Conservation (phyloP, 2,888 invertebrate species). For the Lepidochrysops patricia region DNA sequence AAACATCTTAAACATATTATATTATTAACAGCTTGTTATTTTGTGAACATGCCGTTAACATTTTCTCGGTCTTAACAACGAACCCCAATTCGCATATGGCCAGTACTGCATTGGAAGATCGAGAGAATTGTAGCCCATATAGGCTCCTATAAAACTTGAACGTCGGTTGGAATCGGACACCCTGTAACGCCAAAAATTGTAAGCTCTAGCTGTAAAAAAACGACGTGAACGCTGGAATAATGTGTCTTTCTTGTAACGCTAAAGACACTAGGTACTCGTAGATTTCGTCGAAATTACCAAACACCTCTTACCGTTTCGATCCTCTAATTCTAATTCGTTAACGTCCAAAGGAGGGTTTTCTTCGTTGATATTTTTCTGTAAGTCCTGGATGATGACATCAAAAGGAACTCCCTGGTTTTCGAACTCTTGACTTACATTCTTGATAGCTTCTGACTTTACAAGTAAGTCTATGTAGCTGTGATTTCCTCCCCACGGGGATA, state of each 20-base stretch:
- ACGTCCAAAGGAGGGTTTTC: conserved; percentile 84
- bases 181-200: conserved; percentile 75
- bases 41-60: conserved; percentile 24
- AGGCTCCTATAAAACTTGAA: conserved; percentile 58
- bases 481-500: conserved; percentile 80
- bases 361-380: conserved; percentile 84
- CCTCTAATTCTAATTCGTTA: conserved; percentile 79
- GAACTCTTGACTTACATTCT: conserved; percentile 77
- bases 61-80: conserved; percentile 55
- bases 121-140: conserved; percentile 71
- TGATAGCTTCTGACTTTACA: conserved; percentile 78
- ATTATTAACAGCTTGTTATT: conserved; percentile 13
- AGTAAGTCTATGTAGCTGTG: conserved; percentile 79
- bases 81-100: conserved; percentile 78
- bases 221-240: conserved; percentile 51
- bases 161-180: conserved; percentile 51
- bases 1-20: background rate
- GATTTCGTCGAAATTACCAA: background rate
- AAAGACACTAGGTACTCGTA: background rate
- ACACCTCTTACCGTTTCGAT: conserved; percentile 76
- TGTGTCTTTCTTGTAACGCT: conserved; percentile 13
- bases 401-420: conserved; percentile 77
- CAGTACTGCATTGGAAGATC: conserved; percentile 74
- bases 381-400: conserved; percentile 83
- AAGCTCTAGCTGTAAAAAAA: conserved; percentile 74